phyloP scores from a whole-genome alignment of 2,888 invertebrate genomes.

The Abscondita cerata region DNA sequence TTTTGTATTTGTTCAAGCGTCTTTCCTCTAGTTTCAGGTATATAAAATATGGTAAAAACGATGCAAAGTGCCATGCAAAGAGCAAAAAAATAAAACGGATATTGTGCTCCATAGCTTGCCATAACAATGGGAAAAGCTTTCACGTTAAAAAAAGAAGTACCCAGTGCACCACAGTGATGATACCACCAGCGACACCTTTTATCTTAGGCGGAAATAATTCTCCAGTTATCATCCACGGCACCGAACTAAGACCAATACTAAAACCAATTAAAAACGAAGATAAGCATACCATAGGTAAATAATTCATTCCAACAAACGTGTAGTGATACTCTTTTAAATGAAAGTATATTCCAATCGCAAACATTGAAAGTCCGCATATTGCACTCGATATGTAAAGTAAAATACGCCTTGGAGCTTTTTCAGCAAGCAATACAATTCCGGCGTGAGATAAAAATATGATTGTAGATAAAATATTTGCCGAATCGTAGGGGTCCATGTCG shows the following conservation, averaged over 20 bases:
- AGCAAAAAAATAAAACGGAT: conserved; percentile 30
- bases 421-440: conserved; percentile 71
- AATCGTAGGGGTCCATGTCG: conserved; percentile 65
- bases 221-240: conserved; percentile 28
- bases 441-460: conserved; percentile 77
- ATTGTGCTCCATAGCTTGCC: conserved; percentile 14
- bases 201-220: conserved; percentile 28
- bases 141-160: conserved; percentile 26
- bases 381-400: conserved; percentile 12
- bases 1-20: conserved; percentile 1
- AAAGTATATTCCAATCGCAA: neutral
- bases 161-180: conserved; percentile 25
- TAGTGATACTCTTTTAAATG: conserved; percentile 3
- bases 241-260: conserved; percentile 27
- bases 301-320: conserved; percentile 13
- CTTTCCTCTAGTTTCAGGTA: conserved; percentile 20
- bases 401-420: conserved; percentile 76
- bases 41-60: conserved; percentile 23
- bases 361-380: conserved; percentile 7
- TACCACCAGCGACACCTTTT: conserved; percentile 27
- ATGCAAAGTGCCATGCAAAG: conserved; percentile 22
- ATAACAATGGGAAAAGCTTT: conserved; percentile 28
- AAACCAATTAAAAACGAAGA: conserved; percentile 26
- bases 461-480: conserved; percentile 77
- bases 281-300: conserved; percentile 19